Evolutionary conservation across 2,113 vertebrate genomes (phyloP).

Genomic region (Cyprinodon brontotheroides): DNA sequence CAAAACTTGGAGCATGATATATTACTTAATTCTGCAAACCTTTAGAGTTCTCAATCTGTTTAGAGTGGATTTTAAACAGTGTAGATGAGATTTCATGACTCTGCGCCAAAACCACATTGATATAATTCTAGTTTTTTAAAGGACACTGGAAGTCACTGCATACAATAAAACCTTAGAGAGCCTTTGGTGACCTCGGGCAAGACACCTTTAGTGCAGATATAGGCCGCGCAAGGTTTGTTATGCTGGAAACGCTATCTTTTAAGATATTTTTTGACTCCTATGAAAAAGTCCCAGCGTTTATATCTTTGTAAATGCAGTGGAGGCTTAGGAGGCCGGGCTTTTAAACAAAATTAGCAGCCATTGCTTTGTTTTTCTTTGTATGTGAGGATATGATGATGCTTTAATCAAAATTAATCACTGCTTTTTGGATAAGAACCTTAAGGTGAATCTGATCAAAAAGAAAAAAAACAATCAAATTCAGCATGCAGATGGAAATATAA

Average conservation of each 20-base stretch:
- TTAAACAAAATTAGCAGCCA: not conserved
- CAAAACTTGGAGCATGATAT: too few relatives aligned
- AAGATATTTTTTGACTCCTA: not conserved
- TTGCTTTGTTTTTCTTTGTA: not conserved
- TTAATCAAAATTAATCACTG: conserved; percentile 1
- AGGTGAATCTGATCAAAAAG: not conserved
- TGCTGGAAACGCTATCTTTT: too few relatives aligned
- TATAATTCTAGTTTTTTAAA: not conserved
- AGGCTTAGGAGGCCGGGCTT: not conserved
- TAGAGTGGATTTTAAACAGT: too few relatives aligned
- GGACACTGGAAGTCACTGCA: not conserved
- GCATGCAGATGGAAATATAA: conserved; percentile 7
- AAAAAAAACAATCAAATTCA: not conserved
- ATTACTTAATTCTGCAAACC: too few relatives aligned
- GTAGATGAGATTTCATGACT: too few relatives aligned
- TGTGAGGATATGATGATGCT: not conserved
- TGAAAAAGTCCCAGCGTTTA: not conserved
- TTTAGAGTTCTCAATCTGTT: too few relatives aligned
- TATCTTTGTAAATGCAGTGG: not conserved
- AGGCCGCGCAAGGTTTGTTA: too few relatives aligned
- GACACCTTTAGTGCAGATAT: too few relatives aligned
- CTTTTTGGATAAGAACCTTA: not conserved
- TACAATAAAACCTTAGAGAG: not conserved
- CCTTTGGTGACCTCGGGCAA: not conserved
- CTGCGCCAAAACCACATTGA: too few relatives aligned